Evolutionary conservation across 2,888 invertebrate genomes (phyloP), one percentile per base, ranked within the genome.

Genomic region (Drosophila cognata): DNA sequence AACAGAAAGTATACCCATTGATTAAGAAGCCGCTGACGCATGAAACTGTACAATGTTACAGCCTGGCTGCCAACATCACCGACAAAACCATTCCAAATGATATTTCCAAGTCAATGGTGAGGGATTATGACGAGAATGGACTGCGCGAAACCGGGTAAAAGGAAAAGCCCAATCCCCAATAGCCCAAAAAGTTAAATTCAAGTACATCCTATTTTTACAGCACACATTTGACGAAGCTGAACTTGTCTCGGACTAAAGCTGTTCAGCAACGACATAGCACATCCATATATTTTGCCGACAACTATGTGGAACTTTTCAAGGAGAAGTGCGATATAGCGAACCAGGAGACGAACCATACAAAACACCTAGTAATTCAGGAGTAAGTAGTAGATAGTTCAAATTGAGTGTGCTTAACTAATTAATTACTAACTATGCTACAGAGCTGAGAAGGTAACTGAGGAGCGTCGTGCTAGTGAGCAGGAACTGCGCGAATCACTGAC

Each of bases 401-500:
- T 36, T 4, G 6, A 7, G 25, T 43, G 4, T 33, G 18, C 29
- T 3, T 11, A 2, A 21, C 35, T 25, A n/a, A 51, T 43, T n/a
- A 51, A 18, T 1, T 8, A 25, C 2, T 13, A 35, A 57, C n/a
- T 58, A 25, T 11, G 21, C 28, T 36, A 21, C 56, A 92, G 93
- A 65, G 90, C 82, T 21, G 73, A 87, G 29, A 82, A 87, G 48
- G 57, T 77, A 4, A 78, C 86, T 1, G 80, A 88, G 13, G 84
- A 87, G 10, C 94, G 91, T 91, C 92, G 91, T 92, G 94, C 90
- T 92, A 94, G 85, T 93, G 94, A 91, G 86, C 93, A 88, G 90
- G 93, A 75, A 91, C 93, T 81, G 84, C 94, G 91, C 90, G 94
- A 90, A 92, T 94, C 82, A 92, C 93, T 92, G 52, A 94, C 84